Evolutionary conservation across 2,888 invertebrate genomes (phyloP), one percentile per base, ranked within the genome.

Genomic region (Melieria omissa): DNA sequence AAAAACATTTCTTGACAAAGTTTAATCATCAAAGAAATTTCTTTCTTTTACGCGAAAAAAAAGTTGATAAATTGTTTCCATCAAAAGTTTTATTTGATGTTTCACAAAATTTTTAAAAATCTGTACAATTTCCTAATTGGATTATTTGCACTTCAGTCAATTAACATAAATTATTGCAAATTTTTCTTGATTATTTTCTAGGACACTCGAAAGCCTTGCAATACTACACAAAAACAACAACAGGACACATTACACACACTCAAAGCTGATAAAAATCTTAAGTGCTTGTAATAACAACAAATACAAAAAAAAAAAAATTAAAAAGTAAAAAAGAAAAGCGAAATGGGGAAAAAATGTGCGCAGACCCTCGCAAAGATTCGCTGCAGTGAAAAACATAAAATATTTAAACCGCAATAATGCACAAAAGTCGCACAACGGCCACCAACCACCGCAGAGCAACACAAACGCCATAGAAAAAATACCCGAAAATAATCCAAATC

Each of bases 401-500:
- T 72, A 70, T 74, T 76, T 72, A 72, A 68, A 45, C 45, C 60
- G 72, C 69, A 66, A 72, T 68, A 49, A 66, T 12, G 58, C 52
- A 52, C 67, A 73, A 72, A 65, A 75, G 66, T 49, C 73, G 61
- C 44, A 67, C 60, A 44, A 47, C 66, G 41, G 66, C 66, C 46
- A 58, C 58, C 63, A 63, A 74, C 52, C 52, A 44, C 71, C 70
- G 61, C 62, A 44, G 44, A 49, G 29, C 68, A 65, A 64, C 61
- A 55, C 64, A 61, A 65, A 47, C 54, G 12, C 64, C 52, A 45
- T 67, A 29, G 45, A 70, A 68, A 65, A 69, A 70, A 63, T 60
- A 41, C 61, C 61, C 65, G 62, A 73, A 74, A 73, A 57, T 74
- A 73, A 73, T 42, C 57, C 57, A 74, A 76, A 78, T 73, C 77